Base-by-base conservation (phyloP, 2,888 invertebrate genomes). In the Leptinotarsa tumamoca region DNA sequence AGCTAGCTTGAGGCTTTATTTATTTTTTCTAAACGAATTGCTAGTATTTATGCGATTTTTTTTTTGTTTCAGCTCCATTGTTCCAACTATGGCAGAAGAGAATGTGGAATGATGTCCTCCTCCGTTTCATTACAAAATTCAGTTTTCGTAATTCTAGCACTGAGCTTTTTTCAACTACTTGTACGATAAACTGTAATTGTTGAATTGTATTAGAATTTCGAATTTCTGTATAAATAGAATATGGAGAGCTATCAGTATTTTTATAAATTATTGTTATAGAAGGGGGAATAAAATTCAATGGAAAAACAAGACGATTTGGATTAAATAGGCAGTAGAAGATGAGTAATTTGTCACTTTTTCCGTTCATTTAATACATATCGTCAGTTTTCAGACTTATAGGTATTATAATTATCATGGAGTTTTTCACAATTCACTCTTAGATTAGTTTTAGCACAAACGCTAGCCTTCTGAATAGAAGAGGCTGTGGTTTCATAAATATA, bases 21-120 rank as follows among this genome's bases (percentile, higher is more conserved):
- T 10, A 43, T 13, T 43, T 43, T 10, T 43, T 43, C 43, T 43
- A 43, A 43, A 43, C 10, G 43, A 43, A 43, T 43, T 43, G 43
- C 3, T 43, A 10, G 43, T 43, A 43, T 13, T 43, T 2, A 52
- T 17, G n/a, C n/a, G 1, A 17, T 17, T 52, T 14, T 17, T 17
- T 18, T 76, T 78, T 76, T 82, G 70, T 87, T 87, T 69, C 85
- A 87, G 87, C 80, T 86, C 71, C 87, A 87, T 75, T 87, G 87
- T 77, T 82, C 82, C 71, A 85, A 86, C 51, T 87, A 86, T 56
- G 86, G 86, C 17, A 82, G 80, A 15, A 80, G 84, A 67, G 86
- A 86, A 78, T 87, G 87, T 69, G 85, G 86, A n/a, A 74, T 84
- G 67, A 78, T 73, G 49, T 70, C 74, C 14, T 67, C 70, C 21